Evolutionary conservation across 2,888 invertebrate genomes (phyloP).

Genomic region (Chrysodeixis includens): DNA sequence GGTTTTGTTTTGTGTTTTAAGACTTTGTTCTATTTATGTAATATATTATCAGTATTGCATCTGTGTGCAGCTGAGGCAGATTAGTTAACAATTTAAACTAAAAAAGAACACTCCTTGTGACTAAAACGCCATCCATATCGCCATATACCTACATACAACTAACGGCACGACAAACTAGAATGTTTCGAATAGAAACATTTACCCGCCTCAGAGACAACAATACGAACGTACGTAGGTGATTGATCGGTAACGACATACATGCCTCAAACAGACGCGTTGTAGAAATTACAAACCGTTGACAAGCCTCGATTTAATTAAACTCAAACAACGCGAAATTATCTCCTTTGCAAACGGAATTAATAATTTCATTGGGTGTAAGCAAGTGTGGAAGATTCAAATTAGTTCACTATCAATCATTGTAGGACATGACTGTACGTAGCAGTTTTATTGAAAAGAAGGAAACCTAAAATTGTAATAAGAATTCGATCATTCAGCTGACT

Average conservation of each 20-base stretch:
- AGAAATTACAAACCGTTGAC: conserved; percentile 86
- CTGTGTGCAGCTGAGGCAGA: too few relatives aligned
- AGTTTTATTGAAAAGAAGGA: conserved; percentile 25
- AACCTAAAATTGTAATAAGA: background rate
- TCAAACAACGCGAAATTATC: conserved; percentile 87
- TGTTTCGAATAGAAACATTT: conserved; percentile 38
- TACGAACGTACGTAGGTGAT: conserved; percentile 76
- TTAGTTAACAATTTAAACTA: too few relatives aligned
- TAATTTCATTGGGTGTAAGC: conserved; percentile 79
- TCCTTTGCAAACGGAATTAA: conserved; percentile 83
- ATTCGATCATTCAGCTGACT: background rate
- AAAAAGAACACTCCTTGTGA: too few relatives aligned
- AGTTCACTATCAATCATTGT: conserved; percentile 57
- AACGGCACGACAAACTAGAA: conserved; percentile 12
- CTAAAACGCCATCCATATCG: too few relatives aligned
- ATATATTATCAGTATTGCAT: too few relatives aligned
- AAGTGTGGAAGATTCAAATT: conserved; percentile 67
- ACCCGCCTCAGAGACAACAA: conserved; percentile 59
- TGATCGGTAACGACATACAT: conserved; percentile 78
- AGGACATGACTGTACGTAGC: conserved; percentile 14
- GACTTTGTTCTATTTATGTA: too few relatives aligned
- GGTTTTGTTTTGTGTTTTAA: too few relatives aligned
- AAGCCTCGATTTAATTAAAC: conserved; percentile 88
- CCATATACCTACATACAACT: conserved; percentile 8
- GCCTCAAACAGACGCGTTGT: conserved; percentile 78